Evolutionary conservation across 2,797 vertebrate genomes (phyloP).

Genomic region (Poeciliopsis paucimaculata): DNA sequence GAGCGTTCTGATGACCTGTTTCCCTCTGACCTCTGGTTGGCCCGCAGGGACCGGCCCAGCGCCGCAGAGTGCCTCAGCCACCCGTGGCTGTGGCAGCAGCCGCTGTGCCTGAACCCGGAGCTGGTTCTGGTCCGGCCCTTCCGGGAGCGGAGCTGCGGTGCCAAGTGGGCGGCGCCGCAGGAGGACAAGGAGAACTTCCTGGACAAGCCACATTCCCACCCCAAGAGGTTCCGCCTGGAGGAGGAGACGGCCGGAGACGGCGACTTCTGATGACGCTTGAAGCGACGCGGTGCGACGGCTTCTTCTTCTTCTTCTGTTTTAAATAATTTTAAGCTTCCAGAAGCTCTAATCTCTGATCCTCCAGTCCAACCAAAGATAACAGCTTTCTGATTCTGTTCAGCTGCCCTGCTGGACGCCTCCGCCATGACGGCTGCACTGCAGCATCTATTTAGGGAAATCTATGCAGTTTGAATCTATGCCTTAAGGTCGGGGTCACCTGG

Average conservation of each 20-base stretch:
- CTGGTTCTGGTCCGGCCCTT: slow-evolving; percentile 54
- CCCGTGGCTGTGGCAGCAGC: slow-evolving; percentile 90
- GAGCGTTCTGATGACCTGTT: too few species aligned
- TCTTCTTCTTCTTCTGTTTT: slow-evolving; percentile 47
- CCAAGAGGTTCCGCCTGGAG: slow-evolving; percentile 89
- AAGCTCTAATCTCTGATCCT: slow-evolving; percentile 27
- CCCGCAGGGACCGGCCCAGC: slow-evolving; percentile 87
- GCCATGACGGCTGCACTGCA: background rate
- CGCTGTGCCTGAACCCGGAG: slow-evolving; percentile 70
- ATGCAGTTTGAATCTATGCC: slow-evolving; percentile 56
- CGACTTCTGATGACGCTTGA: slow-evolving; percentile 55
- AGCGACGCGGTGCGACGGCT: background rate
- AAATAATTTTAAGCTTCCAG: slow-evolving; percentile 55
- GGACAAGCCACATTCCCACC: slow-evolving; percentile 82
- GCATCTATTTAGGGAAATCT: slow-evolving; percentile 50
- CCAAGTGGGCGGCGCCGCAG: slow-evolving; percentile 80
- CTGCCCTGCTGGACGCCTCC: background rate
- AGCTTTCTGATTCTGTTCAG: slow-evolving; percentile 4
- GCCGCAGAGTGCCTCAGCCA: slow-evolving; percentile 91
- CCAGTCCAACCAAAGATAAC: slow-evolving; percentile 77
- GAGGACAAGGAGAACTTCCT: slow-evolving; percentile 94
- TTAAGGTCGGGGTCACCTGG: background rate
- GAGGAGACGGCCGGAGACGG: slow-evolving; percentile 68
- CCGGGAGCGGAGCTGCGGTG: slow-evolving; percentile 78
- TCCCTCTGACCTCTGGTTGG: background rate